Evolutionary conservation across 2,113 vertebrate species (phyloP).

Genomic region (Dromas ardeola): DNA sequence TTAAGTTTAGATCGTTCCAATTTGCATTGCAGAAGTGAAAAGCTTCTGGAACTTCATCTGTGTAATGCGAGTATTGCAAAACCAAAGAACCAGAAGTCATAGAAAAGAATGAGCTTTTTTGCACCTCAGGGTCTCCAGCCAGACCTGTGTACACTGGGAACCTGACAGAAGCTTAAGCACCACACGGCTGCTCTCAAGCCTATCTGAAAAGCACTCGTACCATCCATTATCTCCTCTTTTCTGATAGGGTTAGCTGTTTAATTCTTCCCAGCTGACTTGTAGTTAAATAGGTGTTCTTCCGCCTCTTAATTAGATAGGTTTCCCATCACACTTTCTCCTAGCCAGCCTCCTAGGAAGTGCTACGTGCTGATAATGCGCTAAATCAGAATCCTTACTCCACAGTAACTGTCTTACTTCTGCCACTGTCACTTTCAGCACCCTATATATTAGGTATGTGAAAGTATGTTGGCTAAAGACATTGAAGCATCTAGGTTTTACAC

Average conservation of each 20-base stretch:
- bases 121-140: background rate
- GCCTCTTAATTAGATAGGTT: background rate
- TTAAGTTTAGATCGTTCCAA: background rate
- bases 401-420: background rate
- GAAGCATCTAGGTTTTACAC: background rate
- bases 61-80: background rate
- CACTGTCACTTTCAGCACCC: background rate
- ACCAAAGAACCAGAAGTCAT: background rate
- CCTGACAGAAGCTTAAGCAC: background rate
- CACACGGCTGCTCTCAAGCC: background rate
- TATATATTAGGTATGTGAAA: background rate
- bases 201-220: background rate
- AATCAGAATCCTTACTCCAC: background rate
- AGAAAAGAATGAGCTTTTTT: background rate
- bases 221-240: background rate
- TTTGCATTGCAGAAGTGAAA: background rate
- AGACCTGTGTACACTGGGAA: background rate
- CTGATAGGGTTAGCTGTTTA: background rate
- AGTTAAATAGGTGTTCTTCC: background rate
- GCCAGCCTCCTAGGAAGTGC: background rate
- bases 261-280: background rate
- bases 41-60: background rate
- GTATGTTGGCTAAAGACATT: background rate
- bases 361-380: background rate
- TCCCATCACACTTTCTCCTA: background rate